A percentile compares a stretch with the other conserved stretches of the same genome.
Evolutionary conservation across 2,888 invertebrate genomes (phyloP).

Genomic region (Neoscelio sp.): DNA sequence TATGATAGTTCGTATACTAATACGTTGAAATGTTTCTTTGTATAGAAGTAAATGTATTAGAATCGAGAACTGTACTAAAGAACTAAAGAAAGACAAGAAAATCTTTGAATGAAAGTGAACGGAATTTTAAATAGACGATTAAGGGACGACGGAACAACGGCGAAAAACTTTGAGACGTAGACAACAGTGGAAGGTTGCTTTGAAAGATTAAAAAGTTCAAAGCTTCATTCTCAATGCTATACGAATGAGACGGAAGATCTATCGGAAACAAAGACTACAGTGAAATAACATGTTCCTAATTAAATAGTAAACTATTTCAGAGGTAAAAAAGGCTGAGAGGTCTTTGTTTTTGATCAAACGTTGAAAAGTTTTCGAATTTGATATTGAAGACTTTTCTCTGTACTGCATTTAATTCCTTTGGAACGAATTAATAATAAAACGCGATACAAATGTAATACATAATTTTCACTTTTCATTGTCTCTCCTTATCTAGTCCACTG

Average conservation of each 20-base stretch:
- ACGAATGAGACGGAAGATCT: constrained; percentile 70
- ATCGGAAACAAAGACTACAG: constrained; percentile 74
- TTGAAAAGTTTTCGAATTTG: constrained; percentile 25
- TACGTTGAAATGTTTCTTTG: constrained; percentile 16
- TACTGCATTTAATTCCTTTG: constrained; percentile 2
- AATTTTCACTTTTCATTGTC: constrained; percentile 4
- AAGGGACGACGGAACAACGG: constrained; percentile 68
- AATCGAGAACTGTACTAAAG: constrained; percentile 5
- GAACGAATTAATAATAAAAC: constrained; percentile 1
- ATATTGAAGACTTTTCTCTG: constrained; percentile 17
- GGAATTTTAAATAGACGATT: constrained; percentile 73
- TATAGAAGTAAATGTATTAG: constrained; percentile 14
- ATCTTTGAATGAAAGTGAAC: constrained; percentile 71
- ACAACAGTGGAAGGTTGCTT: constrained; percentile 64
- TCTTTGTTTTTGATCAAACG: constrained; percentile 37
- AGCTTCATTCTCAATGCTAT: constrained; percentile 70
- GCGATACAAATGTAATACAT: background rate
- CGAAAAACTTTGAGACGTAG: constrained; percentile 70
- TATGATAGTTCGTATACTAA: background rate
- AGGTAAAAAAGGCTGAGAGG: constrained; percentile 18
- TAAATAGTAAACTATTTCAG: constrained; percentile 73
- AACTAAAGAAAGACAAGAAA: constrained; percentile 47
- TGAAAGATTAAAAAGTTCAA: constrained; percentile 76
- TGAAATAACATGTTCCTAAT: constrained; percentile 78
- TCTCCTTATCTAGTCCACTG: constrained; percentile 33